phyloP scores from a whole-genome alignment of 2,797 vertebrate species.

The Borostomias antarcticus region DNA sequence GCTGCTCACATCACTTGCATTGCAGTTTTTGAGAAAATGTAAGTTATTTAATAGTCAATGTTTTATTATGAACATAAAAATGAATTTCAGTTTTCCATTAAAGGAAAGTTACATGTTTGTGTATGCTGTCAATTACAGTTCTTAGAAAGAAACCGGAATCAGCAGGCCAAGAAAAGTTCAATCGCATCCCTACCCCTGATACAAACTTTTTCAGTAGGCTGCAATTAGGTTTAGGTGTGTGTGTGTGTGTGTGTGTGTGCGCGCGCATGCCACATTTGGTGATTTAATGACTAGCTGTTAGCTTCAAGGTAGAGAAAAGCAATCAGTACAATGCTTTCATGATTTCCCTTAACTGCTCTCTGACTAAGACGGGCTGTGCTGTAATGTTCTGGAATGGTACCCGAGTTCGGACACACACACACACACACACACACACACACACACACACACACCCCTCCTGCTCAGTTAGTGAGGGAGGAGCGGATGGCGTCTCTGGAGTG shows the following conservation, averaged over 20 bases:
- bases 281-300: constrained; percentile 30
- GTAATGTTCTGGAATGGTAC: neutral
- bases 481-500: neutral
- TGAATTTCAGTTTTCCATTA: too few relatives aligned
- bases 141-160: too few relatives aligned
- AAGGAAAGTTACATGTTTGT: too few relatives aligned
- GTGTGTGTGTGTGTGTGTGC: neutral
- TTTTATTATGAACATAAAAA: too few relatives aligned
- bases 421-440: neutral
- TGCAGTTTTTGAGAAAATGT: too few relatives aligned
- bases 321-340: too few relatives aligned
- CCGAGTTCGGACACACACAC: neutral
- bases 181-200: neutral
- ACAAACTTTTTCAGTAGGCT: neutral
- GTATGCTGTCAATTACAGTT: too few relatives aligned
- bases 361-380: neutral
- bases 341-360: constrained; percentile 4
- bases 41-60: too few relatives aligned
- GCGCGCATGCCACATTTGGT: neutral
- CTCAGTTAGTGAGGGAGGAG: neutral
- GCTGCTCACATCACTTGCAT: too few relatives aligned
- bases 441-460: neutral
- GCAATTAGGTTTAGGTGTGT: neutral
- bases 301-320: constrained; percentile 2
- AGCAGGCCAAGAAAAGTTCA: too few relatives aligned